Percentiles rank a stretch among this genome's conserved stretches.
These are phyloP conservation scores for Hippopotamus amphibius DNA, from an alignment of 2,113 vertebrate species.

Conservation along the genomic window DNA sequence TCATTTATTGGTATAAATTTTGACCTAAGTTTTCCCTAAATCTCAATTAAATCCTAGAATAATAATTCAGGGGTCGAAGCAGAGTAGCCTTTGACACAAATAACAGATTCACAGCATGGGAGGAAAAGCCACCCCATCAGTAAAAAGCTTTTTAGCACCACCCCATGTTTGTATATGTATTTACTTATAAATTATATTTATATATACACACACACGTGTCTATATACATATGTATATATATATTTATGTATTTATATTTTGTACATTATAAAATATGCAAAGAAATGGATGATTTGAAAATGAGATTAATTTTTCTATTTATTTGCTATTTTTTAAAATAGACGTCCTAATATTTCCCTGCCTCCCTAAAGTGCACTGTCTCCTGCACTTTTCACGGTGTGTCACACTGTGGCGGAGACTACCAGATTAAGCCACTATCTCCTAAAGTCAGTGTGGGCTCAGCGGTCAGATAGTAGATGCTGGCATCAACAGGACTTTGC, in stretches of 20 bases:
- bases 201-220: not conserved
- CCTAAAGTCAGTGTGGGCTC: not conserved
- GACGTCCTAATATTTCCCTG: not conserved
- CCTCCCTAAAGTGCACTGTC: not conserved
- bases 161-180: not conserved
- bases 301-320: not conserved
- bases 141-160: not conserved
- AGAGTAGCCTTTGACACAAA: not conserved
- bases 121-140: not conserved
- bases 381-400: not conserved
- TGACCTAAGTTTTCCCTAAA: not conserved
- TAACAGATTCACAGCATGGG: not conserved
- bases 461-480: not conserved
- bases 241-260: not conserved
- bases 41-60: not conserved
- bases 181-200: not conserved
- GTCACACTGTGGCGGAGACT: not conserved
- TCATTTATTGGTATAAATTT: not conserved
- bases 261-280: not conserved
- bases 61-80: not conserved
- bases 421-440: not conserved
- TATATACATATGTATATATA: not conserved
- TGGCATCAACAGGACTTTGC: not conserved
- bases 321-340: not conserved
- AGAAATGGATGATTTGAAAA: not conserved